Base-by-base conservation (phyloP, 2,888 invertebrate genomes). In the Euzophera pinguis region DNA sequence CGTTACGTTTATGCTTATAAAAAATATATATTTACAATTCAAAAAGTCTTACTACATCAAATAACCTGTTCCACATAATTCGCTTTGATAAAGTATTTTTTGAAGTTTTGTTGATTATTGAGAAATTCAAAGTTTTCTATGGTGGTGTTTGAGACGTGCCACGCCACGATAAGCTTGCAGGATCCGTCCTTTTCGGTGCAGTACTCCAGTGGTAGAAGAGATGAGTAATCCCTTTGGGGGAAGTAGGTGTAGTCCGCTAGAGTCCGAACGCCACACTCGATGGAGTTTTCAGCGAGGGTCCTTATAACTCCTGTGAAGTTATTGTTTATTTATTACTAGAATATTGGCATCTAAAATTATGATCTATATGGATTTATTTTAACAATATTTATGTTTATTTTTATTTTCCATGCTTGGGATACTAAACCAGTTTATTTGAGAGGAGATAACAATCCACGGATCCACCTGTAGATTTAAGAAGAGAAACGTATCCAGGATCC, bases 61-160 rank as follows among this genome's bases (percentile, higher is more conserved):
- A 66, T 61, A 49, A 62, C 45, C 22, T 64, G 69, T 53, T 67
- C 66, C 29, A 69, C 56, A 41, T 68, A 71, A 8, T 63, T 62
- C n/a, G 64, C 55, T 51, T 72, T 75, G 41, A 85, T 69, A 48
- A 85, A 85, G 56, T 69, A 81, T 22, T 81, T 81, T 56, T 81
- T 84, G 55, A 89, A 88, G 9, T 63, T 71, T 0, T 62, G 61
- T 54, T 88, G 84, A 38, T 78, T 75, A 54, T 79, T 82, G 17
- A 89, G 67, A 57, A 81, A 84, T 55, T 85, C 88, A 58, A 84
- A 88, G 60, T 86, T 85, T 55, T 88, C 86, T 47, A 88, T 70
- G 8, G 81, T 75, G 0, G 66, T 52, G 54, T 89, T 88, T 12
- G 86, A 77, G 27, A 89, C 61, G 52, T 89, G 85, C 89, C 89